Base-by-base conservation (phyloP, 2,113 vertebrate genomes). In the Chlorodrepanis virens region DNA sequence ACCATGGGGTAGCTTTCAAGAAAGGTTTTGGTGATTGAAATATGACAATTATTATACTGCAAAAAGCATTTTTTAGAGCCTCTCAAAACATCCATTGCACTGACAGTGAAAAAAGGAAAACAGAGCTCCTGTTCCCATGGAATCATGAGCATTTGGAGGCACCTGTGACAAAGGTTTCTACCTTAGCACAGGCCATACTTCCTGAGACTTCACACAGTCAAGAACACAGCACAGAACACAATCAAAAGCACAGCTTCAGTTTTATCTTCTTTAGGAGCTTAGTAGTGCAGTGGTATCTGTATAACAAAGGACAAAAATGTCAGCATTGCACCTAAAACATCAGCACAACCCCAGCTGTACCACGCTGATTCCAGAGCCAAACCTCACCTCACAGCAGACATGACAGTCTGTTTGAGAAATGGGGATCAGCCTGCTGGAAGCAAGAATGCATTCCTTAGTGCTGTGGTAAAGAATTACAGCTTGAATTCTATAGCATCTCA, bases 111-210 rank as follows among this genome's bases (percentile, higher is more conserved):
- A 53, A 84, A 70, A 64, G 31, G 12, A 83, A 87, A 85, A 27
- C 21, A 56, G 33, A 87, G 14, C 44, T 76, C 57, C 37, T 21
- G 5, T 45, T 11, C 27, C 35, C 7, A 5, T 9, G 52, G 56
- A 87, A 72, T 39, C 25, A 47, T 0, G 0, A 74, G 16, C 33
- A 31, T 56, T 65, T 2, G 5, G 53, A 82, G 44, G 25, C 31
- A 71, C 47, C 12, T 45, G 27, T 45, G 50, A 79, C 70, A 91
- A 88, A 76, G 15, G 37, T 35, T 83, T 31, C 54, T 53, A 15
- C 79, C 35, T 13, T 37, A 24, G 52, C 63, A 69, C 61, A 45
- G 35, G 10, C 31, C 21, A 11, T 10, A 19, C 20, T 49, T 42
- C 63, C 47, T 63, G 39, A 59, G 44, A 86, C 60, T 50, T 94